These are phyloP conservation scores for Aleiodes sp. DNA, from an alignment of 1,140 invertebrate genomes.

Conservation along the genomic window DNA sequence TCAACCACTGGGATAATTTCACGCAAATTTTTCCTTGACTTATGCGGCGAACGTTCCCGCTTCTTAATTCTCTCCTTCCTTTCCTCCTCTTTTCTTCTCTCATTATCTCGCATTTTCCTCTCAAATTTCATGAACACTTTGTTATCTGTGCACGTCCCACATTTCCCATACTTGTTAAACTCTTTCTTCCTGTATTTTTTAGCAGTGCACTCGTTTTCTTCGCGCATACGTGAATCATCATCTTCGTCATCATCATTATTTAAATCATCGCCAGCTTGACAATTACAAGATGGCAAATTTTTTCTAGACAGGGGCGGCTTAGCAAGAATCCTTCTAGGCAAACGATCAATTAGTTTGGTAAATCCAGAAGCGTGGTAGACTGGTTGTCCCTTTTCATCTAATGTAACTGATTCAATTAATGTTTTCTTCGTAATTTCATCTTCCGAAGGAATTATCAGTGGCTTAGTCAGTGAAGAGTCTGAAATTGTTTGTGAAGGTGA, in stretches of 20 bases:
- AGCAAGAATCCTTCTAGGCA: constrained; percentile 29
- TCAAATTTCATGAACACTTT: constrained; percentile 15
- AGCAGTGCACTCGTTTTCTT: constrained; percentile 44
- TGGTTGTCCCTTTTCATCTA: constrained; percentile 39
- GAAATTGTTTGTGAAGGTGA: constrained; percentile 44
- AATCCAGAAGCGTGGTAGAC: constrained; percentile 42
- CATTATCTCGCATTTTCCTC: neutral
- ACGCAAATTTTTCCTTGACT: constrained; percentile 37
- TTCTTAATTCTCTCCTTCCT: neutral
- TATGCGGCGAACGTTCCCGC: neutral
- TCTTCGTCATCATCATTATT: constrained; percentile 37
- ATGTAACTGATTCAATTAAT: constrained; percentile 42
- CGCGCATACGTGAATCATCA: constrained; percentile 35
- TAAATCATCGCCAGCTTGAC: constrained; percentile 34
- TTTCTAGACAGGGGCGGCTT: constrained; percentile 13
- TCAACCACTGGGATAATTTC: neutral
- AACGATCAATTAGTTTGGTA: constrained; percentile 37
- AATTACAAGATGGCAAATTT: constrained; percentile 50
- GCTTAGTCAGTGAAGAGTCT: constrained; percentile 33
- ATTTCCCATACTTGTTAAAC: neutral
- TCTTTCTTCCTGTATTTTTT: constrained; percentile 43
- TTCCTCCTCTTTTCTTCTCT: neutral
- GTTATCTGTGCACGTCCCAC: constrained; percentile 39
- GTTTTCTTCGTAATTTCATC: constrained; percentile 42
- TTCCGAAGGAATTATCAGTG: constrained; percentile 39